Evolutionary conservation across 1,140 invertebrate species (phyloP).

Genomic region (Tetramorium parvispinum): DNA sequence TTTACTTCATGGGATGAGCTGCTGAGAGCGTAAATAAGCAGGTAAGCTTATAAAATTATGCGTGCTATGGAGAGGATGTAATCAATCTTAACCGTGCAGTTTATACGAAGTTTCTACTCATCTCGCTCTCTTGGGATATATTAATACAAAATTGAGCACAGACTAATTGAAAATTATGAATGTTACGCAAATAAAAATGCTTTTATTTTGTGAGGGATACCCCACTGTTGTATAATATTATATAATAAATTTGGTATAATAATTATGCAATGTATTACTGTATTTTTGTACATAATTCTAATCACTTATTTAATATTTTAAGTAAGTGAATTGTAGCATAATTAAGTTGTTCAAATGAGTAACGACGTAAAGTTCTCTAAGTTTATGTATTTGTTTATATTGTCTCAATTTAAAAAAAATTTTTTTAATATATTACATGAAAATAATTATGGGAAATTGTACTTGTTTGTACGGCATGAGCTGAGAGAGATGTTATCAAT

Average conservation of each 20-base stretch:
- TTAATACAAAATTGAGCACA: constrained; percentile 40
- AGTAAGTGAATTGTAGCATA: neutral
- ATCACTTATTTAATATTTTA: neutral
- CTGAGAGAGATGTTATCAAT: neutral
- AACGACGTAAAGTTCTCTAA: neutral
- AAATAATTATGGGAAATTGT: neutral
- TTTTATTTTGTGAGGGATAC: neutral
- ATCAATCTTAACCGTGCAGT: constrained; percentile 53
- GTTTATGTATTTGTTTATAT: neutral
- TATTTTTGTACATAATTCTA: neutral
- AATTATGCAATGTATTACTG: neutral
- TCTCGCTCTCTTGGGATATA: constrained; percentile 37
- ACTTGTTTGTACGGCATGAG: neutral
- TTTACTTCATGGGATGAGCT: constrained; percentile 37
- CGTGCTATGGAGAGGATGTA: constrained; percentile 34
- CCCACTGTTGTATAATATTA: neutral
- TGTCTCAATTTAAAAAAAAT: neutral
- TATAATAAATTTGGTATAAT: too few species aligned
- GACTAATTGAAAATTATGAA: constrained; percentile 36
- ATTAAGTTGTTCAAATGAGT: neutral
- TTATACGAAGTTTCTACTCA: constrained; percentile 42
- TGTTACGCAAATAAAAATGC: neutral
- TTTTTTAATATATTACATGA: neutral
- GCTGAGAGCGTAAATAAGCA: constrained; percentile 43
- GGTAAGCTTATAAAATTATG: constrained; percentile 50